Evolutionary conservation across 2,797 vertebrate species (phyloP), one percentile per base, ranked within the genome.

Genomic region (Philypnodon macrostomus): DNA sequence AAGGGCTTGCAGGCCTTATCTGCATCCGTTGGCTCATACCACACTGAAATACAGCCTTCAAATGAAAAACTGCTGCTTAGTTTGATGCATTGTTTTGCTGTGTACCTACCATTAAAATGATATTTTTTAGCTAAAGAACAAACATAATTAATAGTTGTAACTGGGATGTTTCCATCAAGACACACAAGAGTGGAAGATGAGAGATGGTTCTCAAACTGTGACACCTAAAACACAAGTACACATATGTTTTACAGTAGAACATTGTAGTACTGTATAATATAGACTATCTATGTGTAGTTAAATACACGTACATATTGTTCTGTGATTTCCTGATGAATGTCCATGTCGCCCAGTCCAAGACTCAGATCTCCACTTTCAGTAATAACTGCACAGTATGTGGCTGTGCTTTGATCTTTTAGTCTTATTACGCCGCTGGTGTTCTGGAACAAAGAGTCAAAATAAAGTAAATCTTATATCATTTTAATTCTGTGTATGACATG

Each of bases 1-100:
- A 97, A 97, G 0, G 94, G 94, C 80, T 95, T 96, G 13, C 86
- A 80, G 15, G 94, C 94, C 63, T 93, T 95, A 65, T 91, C 88
- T 63, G 83, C 74, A 79, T 94, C 91, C 1, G 94, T 95, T 0
- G 94, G 94, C 79, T 97, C 94, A 23, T 90, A 97, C 87, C 92
- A 95, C 72, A 97, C 94, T 97, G 83, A 45, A 45, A 47, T 12
- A n/a, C 5, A 11, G n/a, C n/a, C n/a, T n/a, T 36, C 53, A 42
- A 63, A 49, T 44, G 17, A 53, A 44, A 41, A 30, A 51, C n/a
- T 12, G 44, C 6, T 27, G 3, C 36, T 33, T 4, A 14, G 3
- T 42, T 4, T 39, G 45, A 50, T 4, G 8, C 7, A 15, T 19
- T 50, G 0, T 49, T 58, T 41, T n/a, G 49, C 12, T 4, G 0